phyloP scores from a whole-genome alignment of 2,888 invertebrate species.

The Polymixis lichenea region DNA sequence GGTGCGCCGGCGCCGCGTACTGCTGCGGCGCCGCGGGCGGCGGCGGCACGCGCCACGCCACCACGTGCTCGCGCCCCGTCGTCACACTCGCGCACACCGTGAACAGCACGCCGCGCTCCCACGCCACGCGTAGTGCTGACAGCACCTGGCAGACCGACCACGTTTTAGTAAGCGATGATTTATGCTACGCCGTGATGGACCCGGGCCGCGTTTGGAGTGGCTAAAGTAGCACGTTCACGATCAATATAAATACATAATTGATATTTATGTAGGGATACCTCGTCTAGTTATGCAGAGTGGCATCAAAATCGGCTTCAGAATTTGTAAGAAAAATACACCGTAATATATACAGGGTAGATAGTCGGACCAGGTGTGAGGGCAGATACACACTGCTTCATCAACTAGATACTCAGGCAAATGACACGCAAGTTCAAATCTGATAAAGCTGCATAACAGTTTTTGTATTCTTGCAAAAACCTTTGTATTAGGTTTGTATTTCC shows the following conservation, averaged over 20 bases:
- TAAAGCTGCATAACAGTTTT: too few species aligned
- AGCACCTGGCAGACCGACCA: conserved; percentile 88
- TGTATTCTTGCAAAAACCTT: too few species aligned
- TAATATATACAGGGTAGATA: too few species aligned
- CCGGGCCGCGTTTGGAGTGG: background rate
- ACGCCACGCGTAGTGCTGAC: conserved; percentile 94
- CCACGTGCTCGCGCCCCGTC: conserved; percentile 97
- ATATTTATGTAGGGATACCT: background rate
- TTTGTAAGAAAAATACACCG: too few species aligned
- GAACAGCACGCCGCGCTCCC: conserved; percentile 96
- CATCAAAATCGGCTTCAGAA: background rate
- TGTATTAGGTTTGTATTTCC: background rate
- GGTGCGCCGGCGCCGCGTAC: conserved; percentile 71
- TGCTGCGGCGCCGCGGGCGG: conserved; percentile 74
- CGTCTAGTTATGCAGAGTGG: background rate
- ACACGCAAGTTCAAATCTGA: too few species aligned
- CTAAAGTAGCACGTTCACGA: background rate
- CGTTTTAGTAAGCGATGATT: background rate
- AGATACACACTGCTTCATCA: too few species aligned
- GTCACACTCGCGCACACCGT: conserved; percentile 96
- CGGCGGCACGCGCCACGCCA: conserved; percentile 93
- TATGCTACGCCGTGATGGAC: background rate
- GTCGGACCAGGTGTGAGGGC: too few species aligned
- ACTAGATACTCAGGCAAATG: too few species aligned
- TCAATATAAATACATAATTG: background rate